These are phyloP conservation scores for Taeniopygia guttata DNA, from an alignment of 2,797 vertebrate species.

Conservation along the genomic window DNA sequence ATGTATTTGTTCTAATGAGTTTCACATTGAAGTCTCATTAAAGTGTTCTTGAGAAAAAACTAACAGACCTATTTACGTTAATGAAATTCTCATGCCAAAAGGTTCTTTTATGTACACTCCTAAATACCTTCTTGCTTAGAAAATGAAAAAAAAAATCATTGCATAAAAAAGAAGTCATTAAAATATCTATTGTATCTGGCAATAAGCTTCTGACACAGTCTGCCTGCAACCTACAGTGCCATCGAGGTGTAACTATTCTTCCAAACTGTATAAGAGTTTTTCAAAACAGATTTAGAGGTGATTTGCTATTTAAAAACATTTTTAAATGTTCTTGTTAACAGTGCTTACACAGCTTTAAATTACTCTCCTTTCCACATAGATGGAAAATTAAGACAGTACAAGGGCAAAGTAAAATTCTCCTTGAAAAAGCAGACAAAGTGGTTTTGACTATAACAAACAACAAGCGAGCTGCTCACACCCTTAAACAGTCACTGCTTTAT, in stretches of 20 bases:
- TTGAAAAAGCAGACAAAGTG: background rate
- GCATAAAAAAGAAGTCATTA: conserved; percentile 34
- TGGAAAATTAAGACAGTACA: conserved; percentile 10
- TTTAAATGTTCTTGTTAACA: background rate
- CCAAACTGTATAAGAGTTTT: background rate
- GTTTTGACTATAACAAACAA: background rate
- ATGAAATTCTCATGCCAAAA: conserved; percentile 66
- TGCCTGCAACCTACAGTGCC: background rate
- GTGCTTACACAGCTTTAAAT: conserved; percentile 6
- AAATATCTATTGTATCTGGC: conserved; percentile 22
- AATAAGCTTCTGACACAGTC: background rate
- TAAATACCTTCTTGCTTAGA: conserved; percentile 32
- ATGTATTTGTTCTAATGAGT: conserved; percentile 73
- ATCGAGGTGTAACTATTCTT: background rate
- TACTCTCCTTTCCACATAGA: background rate
- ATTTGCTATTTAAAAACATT: background rate
- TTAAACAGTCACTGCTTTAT: background rate
- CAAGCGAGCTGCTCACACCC: background rate
- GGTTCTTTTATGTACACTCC: conserved; percentile 27
- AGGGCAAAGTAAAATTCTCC: background rate
- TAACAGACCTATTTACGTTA: conserved; percentile 68
- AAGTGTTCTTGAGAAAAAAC: conserved; percentile 65
- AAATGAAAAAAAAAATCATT: conserved; percentile 21
- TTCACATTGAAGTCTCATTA: conserved; percentile 72
- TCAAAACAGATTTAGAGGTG: background rate